Percentiles rank a stretch among this genome's conserved stretches.
Evolutionary conservation across 2,888 invertebrate species (phyloP).

Genomic region (Hipparchia sbordonii): DNA sequence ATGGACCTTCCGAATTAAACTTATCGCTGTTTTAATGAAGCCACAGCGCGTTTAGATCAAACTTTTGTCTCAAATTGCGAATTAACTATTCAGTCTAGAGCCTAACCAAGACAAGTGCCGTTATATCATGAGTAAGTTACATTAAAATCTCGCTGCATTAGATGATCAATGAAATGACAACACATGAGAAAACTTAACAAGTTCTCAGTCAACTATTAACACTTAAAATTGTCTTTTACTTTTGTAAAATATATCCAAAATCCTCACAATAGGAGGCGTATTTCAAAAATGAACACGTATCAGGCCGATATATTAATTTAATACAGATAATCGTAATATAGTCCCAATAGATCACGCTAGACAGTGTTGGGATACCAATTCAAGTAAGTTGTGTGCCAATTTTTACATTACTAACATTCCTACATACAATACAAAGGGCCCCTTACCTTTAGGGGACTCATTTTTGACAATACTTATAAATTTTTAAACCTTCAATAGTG

Average conservation of each 20-base stretch:
- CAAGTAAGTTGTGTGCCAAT: not conserved
- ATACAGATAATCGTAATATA: not conserved
- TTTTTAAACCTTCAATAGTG: too few species aligned
- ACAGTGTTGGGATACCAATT: not conserved
- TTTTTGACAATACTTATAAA: too few species aligned
- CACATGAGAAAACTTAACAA: constrained; percentile 45
- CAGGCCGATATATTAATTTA: constrained; percentile 24
- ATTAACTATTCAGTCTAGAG: too few species aligned
- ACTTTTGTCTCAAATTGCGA: too few species aligned
- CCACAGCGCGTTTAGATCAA: too few species aligned
- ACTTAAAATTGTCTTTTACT: constrained; percentile 29
- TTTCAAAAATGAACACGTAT: constrained; percentile 58
- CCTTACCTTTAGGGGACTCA: too few species aligned
- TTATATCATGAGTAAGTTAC: too few species aligned
- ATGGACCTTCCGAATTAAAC: too few species aligned
- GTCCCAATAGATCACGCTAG: not conserved
- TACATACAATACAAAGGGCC: too few species aligned
- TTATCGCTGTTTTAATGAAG: too few species aligned
- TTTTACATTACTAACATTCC: too few species aligned
- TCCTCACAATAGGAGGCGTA: constrained; percentile 43
- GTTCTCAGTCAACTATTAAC: constrained; percentile 36
- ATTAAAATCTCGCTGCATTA: constrained; percentile 22
- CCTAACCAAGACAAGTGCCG: too few species aligned
- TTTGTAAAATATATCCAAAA: constrained; percentile 43
- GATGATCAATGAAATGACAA: constrained; percentile 36